phyloP scores from a whole-genome alignment of 2,888 invertebrate genomes.

The Caenorhabditis sinica region DNA sequence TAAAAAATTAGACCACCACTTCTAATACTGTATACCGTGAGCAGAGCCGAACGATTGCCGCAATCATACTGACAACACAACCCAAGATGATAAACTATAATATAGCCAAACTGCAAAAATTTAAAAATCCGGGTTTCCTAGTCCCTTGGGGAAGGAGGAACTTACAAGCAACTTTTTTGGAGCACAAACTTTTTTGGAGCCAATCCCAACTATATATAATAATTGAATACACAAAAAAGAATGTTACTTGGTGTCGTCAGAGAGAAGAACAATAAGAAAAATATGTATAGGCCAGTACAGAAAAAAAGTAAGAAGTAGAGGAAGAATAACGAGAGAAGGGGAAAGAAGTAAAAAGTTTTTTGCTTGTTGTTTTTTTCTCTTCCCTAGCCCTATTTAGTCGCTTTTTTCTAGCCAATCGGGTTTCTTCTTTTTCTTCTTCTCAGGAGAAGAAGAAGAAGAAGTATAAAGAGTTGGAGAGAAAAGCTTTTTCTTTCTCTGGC shows the following conservation, averaged over 20 bases:
- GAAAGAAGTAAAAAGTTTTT: conserved; percentile 3
- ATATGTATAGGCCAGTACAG: no score
- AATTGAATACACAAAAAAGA: neutral
- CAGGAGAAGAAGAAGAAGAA: neutral
- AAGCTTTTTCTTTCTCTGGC: no score
- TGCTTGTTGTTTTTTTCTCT: neutral
- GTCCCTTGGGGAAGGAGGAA: neutral
- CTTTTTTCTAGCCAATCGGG: conserved; percentile 11
- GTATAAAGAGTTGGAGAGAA: conserved; percentile 1
- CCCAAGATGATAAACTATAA: no score
- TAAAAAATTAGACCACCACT: neutral
- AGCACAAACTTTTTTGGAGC: neutral
- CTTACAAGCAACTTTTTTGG: neutral
- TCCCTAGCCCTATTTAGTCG: neutral
- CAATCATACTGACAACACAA: neutral
- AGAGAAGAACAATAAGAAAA: neutral
- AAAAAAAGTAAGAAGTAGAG: no score
- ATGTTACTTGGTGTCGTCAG: neutral
- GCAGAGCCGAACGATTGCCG: conserved; percentile 9
- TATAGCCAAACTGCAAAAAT: neutral
- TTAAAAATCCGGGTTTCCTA: neutral
- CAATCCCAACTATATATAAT: neutral
- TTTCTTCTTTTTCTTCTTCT: conserved; percentile 6
- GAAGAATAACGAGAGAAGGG: neutral
- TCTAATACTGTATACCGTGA: conserved; percentile 24